phyloP scores from a whole-genome alignment of 2,888 invertebrate species.

The Ptychoptera contaminata region DNA sequence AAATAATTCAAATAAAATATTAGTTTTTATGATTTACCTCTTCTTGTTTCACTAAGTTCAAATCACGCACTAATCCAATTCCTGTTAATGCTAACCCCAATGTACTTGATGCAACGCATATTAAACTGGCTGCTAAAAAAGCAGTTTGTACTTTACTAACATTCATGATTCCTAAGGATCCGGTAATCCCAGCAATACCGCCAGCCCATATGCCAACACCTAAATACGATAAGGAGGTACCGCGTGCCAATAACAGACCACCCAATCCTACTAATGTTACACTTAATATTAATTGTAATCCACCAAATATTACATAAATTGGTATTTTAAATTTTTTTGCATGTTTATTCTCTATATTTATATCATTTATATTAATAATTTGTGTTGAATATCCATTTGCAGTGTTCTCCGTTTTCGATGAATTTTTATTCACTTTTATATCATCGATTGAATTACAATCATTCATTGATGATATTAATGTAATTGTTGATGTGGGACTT shows the following conservation, averaged over 20 bases:
- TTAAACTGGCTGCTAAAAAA: slow-evolving; percentile 27
- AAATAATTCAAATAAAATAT: neutral
- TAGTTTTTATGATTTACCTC: slow-evolving; percentile 9
- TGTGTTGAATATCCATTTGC: neutral
- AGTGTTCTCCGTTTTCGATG: too few species aligned
- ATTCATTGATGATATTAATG: neutral
- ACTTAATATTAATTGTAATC: slow-evolving; percentile 25
- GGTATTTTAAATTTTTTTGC: slow-evolving; percentile 11
- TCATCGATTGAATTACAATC: neutral
- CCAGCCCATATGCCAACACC: slow-evolving; percentile 30
- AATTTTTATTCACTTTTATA: neutral
- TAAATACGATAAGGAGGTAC: slow-evolving; percentile 24
- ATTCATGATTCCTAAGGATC: slow-evolving; percentile 29
- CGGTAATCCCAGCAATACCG: slow-evolving; percentile 18
- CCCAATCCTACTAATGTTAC: slow-evolving; percentile 27
- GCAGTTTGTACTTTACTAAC: slow-evolving; percentile 28
- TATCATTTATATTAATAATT: slow-evolving; percentile 3
- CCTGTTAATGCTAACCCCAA: slow-evolving; percentile 29
- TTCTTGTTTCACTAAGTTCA: slow-evolving; percentile 22
- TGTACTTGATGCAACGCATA: slow-evolving; percentile 29
- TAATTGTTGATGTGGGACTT: neutral
- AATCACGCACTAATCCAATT: slow-evolving; percentile 27
- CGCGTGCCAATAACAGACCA: slow-evolving; percentile 25
- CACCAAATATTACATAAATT: slow-evolving; percentile 24
- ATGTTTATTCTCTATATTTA: neutral